Evolutionary conservation across 2,888 invertebrate species (phyloP), one percentile per base, ranked within the genome.

Genomic region (Drymonia ruficornis): DNA sequence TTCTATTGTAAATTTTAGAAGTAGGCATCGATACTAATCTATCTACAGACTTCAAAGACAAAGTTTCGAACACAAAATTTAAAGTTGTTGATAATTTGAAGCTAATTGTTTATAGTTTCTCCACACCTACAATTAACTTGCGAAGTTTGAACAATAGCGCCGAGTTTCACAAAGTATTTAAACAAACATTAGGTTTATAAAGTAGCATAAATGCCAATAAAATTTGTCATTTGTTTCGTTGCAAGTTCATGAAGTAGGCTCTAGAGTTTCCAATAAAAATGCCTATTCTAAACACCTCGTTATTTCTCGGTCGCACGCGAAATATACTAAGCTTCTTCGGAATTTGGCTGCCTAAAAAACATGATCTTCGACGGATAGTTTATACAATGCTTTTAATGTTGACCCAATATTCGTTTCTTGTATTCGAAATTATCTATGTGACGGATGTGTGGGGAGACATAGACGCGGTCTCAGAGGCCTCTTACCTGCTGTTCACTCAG

Each of bases 401-500:
- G 2, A 78, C 83, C 0, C 87, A 89, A 45, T 89, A 81, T 43
- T 80, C 80, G 0, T 90, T 89, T 49, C 68, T 87, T 1, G 15
- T 89, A 2, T 86, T 88, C 29, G 89, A 89, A 56, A 69, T 90
- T 1, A 76, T 87, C 47, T 88, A 90, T 56, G 81, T 91, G 52
- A 73, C 61, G 0, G 57, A 74, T 0, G 88, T 88, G 0, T 87
- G 87, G 86, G 90, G 90, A 0, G 86, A 91, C 47, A 66, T 90
- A 0, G 84, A 83, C 4, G 84, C 79, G 3, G 84, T 89, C 0
- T 86, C 89, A 0, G 87, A 89, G 52, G 87, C 86, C 0, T 87
- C 87, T 0, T 87, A 84, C 52, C 61, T 91, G 50, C 66, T 91
- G 0, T 90, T 91, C 59, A 88, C 91, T 0, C 87, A 89, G 56